phyloP scores from a whole-genome alignment of 2,888 invertebrate genomes.

The Yponomeuta cagnagella region DNA sequence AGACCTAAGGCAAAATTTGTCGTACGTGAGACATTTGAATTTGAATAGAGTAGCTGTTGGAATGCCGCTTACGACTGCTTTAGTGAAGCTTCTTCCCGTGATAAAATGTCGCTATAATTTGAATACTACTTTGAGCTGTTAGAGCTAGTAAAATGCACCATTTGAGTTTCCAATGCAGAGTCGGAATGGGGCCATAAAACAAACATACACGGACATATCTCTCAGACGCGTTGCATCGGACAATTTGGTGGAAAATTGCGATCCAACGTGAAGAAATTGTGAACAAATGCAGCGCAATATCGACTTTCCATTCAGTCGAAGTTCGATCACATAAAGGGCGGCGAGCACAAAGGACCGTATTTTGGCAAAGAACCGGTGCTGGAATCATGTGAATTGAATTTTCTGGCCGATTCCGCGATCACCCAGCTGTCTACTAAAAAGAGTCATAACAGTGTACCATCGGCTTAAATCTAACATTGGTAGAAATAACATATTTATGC shows the following conservation, averaged over 20 bases:
- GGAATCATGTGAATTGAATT: conserved; percentile 64
- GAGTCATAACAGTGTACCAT: too few relatives aligned
- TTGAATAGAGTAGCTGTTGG: background rate
- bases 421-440: conserved; percentile 27
- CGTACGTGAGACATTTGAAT: background rate
- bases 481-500: too few relatives aligned
- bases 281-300: conserved; percentile 58
- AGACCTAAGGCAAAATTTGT: background rate
- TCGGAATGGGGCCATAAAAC: background rate
- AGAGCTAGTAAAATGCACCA: background rate
- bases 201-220: background rate
- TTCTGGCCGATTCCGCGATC: conserved; percentile 36
- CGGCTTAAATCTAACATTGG: too few relatives aligned
- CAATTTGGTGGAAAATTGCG: background rate
- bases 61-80: background rate
- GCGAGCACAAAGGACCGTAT: conserved; percentile 48
- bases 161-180: background rate
- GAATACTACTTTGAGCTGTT: conserved; percentile 1
- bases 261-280: conserved; percentile 26
- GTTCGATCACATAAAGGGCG: conserved; percentile 54
- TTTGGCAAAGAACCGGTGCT: conserved; percentile 42
- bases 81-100: background rate
- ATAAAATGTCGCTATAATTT: background rate
- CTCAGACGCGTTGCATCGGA: background rate
- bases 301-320: conserved; percentile 49